These are phyloP conservation scores for Lasius platythorax DNA, from an alignment of 2,888 invertebrate species.

Conservation along the genomic window DNA sequence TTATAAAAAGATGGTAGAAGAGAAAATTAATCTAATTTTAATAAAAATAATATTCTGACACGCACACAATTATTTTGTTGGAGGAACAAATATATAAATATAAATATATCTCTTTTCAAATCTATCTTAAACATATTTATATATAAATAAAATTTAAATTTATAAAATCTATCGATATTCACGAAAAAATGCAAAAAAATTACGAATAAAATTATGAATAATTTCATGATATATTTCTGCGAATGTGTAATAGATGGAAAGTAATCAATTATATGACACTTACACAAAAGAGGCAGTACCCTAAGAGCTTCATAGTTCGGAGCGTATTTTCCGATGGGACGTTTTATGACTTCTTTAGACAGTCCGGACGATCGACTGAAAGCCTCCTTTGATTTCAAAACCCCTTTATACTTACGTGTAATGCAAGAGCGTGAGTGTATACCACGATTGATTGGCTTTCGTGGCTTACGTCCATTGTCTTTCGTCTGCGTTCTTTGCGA, in stretches of 20 bases:
- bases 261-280: constrained; percentile 63
- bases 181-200: not conserved
- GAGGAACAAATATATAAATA: not conserved
- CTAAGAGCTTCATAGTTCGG: constrained; percentile 57
- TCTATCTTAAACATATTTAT: not conserved
- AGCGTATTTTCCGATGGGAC: constrained; percentile 28
- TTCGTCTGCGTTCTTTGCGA: constrained; percentile 73
- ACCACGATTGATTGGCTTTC: constrained; percentile 49
- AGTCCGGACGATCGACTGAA: constrained; percentile 72
- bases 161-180: not conserved
- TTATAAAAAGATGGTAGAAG: not conserved
- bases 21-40: not conserved
- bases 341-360: constrained; percentile 34
- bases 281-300: constrained; percentile 74
- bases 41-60: not conserved
- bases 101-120: not conserved
- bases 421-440: constrained; percentile 68
- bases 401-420: constrained; percentile 77
- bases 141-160: not conserved
- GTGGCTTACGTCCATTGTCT: constrained; percentile 58
- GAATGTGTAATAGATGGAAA: not conserved
- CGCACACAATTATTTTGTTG: not conserved
- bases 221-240: not conserved
- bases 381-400: constrained; percentile 76
- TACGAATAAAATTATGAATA: not conserved